Percentiles rank a stretch among this genome's conserved stretches.
These are phyloP conservation scores for Percopsis transmontana DNA, from an alignment of 2,113 vertebrate genomes.

Conservation along the genomic window DNA sequence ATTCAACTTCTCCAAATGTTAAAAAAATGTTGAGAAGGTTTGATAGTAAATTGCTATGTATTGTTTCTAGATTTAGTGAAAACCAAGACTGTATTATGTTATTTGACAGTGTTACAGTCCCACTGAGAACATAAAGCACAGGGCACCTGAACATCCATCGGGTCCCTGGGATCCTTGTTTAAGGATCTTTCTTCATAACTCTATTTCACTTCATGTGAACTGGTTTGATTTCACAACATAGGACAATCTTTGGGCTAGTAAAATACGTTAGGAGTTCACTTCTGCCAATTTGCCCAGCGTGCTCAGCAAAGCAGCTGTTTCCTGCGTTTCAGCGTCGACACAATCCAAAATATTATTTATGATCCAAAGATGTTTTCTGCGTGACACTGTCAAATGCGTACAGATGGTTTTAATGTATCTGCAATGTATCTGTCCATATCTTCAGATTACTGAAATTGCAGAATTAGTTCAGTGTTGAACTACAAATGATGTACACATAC, in stretches of 20 bases:
- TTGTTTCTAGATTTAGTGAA: not conserved
- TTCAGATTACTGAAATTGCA: not conserved
- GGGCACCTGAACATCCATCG: constrained; percentile 52
- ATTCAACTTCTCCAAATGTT: too few species aligned
- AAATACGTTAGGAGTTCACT: constrained; percentile 18
- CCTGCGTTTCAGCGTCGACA: constrained; percentile 21
- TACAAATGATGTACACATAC: not conserved
- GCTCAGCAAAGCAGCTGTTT: constrained; percentile 55
- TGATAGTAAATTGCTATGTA: too few species aligned
- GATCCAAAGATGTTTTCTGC: not conserved
- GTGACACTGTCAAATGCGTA: not conserved
- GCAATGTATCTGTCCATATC: not conserved
- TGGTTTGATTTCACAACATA: constrained; percentile 39
- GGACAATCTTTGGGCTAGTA: constrained; percentile 35
- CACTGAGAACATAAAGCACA: constrained; percentile 16
- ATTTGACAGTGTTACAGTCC: constrained; percentile 17
- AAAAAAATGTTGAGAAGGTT: too few species aligned
- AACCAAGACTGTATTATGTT: not conserved
- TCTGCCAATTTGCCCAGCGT: constrained; percentile 37
- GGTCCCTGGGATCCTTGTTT: constrained; percentile 53
- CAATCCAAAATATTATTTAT: not conserved
- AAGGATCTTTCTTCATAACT: constrained; percentile 21
- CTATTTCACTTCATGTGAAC: constrained; percentile 35
- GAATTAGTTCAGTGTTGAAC: not conserved
- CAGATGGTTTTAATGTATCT: not conserved